Evolutionary conservation across 2,888 invertebrate genomes (phyloP).

Genomic region (Ormyrus thymus): DNA sequence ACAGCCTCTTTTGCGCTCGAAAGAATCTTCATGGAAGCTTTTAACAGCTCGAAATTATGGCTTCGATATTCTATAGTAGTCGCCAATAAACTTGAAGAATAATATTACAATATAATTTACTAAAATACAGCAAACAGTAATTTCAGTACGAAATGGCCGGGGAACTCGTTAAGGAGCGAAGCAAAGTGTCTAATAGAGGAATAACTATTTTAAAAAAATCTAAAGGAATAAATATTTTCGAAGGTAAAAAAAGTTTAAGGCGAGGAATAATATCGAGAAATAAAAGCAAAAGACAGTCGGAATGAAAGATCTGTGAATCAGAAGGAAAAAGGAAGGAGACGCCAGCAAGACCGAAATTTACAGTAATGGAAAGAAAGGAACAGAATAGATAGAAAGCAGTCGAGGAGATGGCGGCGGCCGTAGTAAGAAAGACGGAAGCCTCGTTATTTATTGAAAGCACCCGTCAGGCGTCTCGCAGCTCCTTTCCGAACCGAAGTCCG

Average conservation of each 20-base stretch:
- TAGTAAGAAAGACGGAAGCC: conserved; percentile 8
- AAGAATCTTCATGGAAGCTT: no score
- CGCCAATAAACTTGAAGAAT: no score
- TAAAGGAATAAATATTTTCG: not conserved
- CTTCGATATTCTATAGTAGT: no score
- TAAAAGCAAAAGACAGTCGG: conserved; percentile 1
- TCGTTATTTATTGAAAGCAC: conserved; percentile 54
- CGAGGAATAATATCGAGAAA: not conserved
- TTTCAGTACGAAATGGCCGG: no score
- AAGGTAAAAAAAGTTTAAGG: not conserved
- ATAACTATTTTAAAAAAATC: not conserved
- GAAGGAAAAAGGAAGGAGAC: conserved; percentile 7
- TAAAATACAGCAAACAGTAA: no score
- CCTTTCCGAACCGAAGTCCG: conserved; percentile 6
- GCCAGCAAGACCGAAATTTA: conserved; percentile 49
- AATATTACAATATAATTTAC: no score
- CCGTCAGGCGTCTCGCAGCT: conserved; percentile 15
- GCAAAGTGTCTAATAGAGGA: no score
- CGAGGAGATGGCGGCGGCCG: not conserved
- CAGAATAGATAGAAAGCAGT: conserved; percentile 29
- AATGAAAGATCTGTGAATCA: conserved; percentile 8
- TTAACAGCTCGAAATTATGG: no score
- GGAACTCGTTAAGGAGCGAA: no score
- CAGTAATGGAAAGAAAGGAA: conserved; percentile 49
- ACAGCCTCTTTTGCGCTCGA: no score